Evolutionary conservation across 92 coral and sea anemone species (phyloP), one percentile per base, ranked within the genome.

Genomic region (Micromussa lordhowensis): DNA sequence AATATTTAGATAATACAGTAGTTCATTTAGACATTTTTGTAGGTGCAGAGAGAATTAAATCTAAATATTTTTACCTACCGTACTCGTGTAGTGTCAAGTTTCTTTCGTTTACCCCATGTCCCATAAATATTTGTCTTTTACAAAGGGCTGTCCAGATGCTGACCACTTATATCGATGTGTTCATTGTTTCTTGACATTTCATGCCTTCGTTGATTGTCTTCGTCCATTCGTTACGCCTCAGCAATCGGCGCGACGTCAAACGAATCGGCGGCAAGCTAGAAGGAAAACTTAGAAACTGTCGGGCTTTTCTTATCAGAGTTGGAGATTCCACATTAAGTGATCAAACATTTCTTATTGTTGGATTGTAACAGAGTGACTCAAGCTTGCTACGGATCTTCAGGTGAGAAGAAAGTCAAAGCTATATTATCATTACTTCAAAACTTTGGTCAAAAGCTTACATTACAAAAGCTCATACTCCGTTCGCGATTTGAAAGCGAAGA

Each of bases 181-280:
- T 36, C 78, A 32, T 84, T 84, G 81, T 84, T 35, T 58, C 66
- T 19, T 35, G 72, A 73, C 78, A 24, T 73, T 28, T 84, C 81
- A 74, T 81, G 73, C 81, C n/a, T 75, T 32, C 73, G 51, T 74
- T 55, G 51, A 19, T 76, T 48, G 28, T 74, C 80, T 24, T 16
- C n/a, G 22, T n/a, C 44, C 30, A 84, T 84, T 74, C 78, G 77
- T 57, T 35, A 58, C 72, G 79, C 59, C 34, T n/a, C 54, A 59
- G n/a, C 48, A 13, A 29, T 5, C 53, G 38, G 19, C 81, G 88
- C 49, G 22, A 9, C 49, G 54, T 54, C 32, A 73, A 74, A 12
- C 26, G 40, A 10, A 66, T 21, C 30, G 34, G 51, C 49, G 49
- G 44, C 3, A 30, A 78, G 29, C 64, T 38, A 3, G 11, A 75